Evolutionary conservation across 2,888 invertebrate species (phyloP).

Genomic region (Spodoptera littoralis): DNA sequence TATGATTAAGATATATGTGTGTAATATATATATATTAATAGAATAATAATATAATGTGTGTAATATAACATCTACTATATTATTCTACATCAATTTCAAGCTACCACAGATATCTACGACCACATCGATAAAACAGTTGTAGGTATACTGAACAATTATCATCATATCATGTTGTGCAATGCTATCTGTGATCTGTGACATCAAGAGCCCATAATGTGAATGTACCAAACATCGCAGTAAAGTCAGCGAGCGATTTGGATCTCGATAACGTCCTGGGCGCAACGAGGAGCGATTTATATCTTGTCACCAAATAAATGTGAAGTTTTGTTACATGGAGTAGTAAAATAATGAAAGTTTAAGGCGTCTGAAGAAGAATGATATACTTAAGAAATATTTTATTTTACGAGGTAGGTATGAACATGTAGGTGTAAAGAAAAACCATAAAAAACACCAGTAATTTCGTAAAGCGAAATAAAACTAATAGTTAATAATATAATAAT

Average conservation of each 20-base stretch:
- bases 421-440: too few species aligned
- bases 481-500: too few species aligned
- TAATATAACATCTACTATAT: too few species aligned
- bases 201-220: constrained; percentile 44
- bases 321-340: constrained; percentile 15
- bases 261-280: constrained; percentile 52
- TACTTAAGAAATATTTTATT: too few species aligned
- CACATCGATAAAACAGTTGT: constrained; percentile 34
- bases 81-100: too few species aligned
- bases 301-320: constrained; percentile 51
- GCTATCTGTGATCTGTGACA: constrained; percentile 44
- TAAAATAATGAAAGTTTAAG: constrained; percentile 15
- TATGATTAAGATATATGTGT: too few species aligned
- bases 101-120: constrained; percentile 9
- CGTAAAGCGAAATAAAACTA: too few species aligned
- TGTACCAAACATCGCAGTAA: constrained; percentile 56
- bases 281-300: constrained; percentile 54
- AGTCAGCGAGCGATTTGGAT: constrained; percentile 56
- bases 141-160: constrained; percentile 29
- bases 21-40: too few species aligned
- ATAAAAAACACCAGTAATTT: too few species aligned
- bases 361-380: not conserved
- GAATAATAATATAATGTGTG: too few species aligned
- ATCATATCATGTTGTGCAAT: constrained; percentile 41
- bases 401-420: too few species aligned